phyloP scores from a whole-genome alignment of 2,797 vertebrate species.

The Anabas testudineus region DNA sequence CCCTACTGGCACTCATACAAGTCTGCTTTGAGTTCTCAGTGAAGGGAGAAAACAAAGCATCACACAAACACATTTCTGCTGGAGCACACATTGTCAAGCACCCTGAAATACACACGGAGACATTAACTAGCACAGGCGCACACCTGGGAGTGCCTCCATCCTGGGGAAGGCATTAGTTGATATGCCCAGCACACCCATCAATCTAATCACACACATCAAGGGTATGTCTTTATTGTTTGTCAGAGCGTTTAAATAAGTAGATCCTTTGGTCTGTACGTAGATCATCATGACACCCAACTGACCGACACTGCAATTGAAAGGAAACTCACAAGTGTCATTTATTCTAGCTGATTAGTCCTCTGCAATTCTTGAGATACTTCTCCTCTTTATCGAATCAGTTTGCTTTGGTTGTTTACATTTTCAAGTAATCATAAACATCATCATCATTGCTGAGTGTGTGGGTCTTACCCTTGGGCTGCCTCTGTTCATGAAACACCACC shows the following conservation, averaged over 20 bases:
- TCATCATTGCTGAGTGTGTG: not conserved
- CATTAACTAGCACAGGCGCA: not conserved
- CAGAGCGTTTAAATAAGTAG: conserved; percentile 20
- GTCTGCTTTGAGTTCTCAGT: conserved; percentile 50
- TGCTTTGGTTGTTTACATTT: too few species aligned
- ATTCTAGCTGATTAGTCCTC: not conserved
- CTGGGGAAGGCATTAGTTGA: conserved; percentile 25
- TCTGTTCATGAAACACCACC: conserved; percentile 95
- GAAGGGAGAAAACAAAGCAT: conserved; percentile 65
- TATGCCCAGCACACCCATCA: conserved; percentile 15
- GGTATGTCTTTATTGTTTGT: conserved; percentile 30
- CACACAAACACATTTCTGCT: conserved; percentile 24
- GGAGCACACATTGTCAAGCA: conserved; percentile 13
- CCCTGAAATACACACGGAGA: not conserved
- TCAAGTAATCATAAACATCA: not conserved
- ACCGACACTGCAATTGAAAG: not conserved
- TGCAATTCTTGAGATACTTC: too few species aligned
- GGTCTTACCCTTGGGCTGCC: conserved; percentile 92
- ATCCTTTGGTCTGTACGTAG: conserved; percentile 10
- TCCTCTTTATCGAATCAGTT: too few species aligned
- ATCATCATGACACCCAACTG: not conserved
- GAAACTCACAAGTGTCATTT: not conserved
- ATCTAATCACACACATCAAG: conserved; percentile 41
- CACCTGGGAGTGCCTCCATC: conserved; percentile 5
- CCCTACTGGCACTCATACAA: conserved; percentile 48